These are phyloP conservation scores for mouse (Mus musculus) DNA, from an alignment of 2,113 vertebrate genomes.

Conservation along the genomic window GRCm39 chr6:7997001-7997500, in stretches of 20 bases:
- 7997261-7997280: conserved; percentile 7
- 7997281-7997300: conserved; percentile 30
- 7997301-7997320: background rate
- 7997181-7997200: background rate
- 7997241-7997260: background rate
- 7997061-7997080: background rate
- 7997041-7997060: background rate
- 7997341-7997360: conserved; percentile 5
- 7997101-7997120: background rate
- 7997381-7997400: conserved; percentile 46
- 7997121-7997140: conserved; percentile 44
- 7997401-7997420: background rate
- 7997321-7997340: conserved; percentile 22
- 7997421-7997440: background rate
- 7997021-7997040: background rate
- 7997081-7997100: background rate
- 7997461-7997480: conserved; percentile 43
- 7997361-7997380: background rate
- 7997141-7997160: background rate
- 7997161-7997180: background rate
- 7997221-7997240: background rate
- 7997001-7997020: background rate
- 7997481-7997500: background rate
- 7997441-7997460: background rate
- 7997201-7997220: background rate